Base-by-base conservation (phyloP, 2,797 vertebrate species). In the Ptychadena robeensis region DNA sequence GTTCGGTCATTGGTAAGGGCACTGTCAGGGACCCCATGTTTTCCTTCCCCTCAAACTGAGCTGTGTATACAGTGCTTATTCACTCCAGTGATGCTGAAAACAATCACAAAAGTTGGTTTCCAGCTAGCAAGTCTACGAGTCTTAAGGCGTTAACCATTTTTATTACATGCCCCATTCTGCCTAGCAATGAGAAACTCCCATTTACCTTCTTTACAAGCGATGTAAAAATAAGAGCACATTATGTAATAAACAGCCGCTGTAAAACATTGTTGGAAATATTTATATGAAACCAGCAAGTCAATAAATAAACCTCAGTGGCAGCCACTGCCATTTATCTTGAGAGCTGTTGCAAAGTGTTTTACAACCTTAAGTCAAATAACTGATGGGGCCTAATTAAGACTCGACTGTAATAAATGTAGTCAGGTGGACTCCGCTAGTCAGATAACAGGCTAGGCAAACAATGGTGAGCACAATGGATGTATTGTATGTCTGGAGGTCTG, bases 351-450 rank as follows among this genome's bases (percentile, higher is more conserved):
- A 34, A 61, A 80, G 32, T 71, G 59, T 61, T 80, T 70, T 71
- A 71, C 59, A 48, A 40, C 67, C 53, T 40, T 44, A 63, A 71
- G 32, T 40, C 48, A 79, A 79, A 79, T 68, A 69, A 53, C 27
- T 57, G 30, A 69, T 69, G 76, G 57, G 28, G 48, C 37, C 57
- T 59, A 69, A 57, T 53, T 38, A 57, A 69, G 32, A 69, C 18
- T n/a, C 15, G 66, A 69, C n/a, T 18, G 32, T 69, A 69, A 59
- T 67, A 79, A 67, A 69, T 79, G 68, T 30, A 59, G 66, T 25
- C 32, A 79, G 65, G 44, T 68, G 76, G 48, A 69, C 35, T 25
- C 11, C n/a, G 66, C 10, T 11, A 67, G 14, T 67, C 38, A 48
- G 75, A 53, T 78, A 22, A 68, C 32, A 77, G 38, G 32, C 63